Conservation (phyloP, 2,888 invertebrate genomes). For the Dexiosoma caninum region DNA sequence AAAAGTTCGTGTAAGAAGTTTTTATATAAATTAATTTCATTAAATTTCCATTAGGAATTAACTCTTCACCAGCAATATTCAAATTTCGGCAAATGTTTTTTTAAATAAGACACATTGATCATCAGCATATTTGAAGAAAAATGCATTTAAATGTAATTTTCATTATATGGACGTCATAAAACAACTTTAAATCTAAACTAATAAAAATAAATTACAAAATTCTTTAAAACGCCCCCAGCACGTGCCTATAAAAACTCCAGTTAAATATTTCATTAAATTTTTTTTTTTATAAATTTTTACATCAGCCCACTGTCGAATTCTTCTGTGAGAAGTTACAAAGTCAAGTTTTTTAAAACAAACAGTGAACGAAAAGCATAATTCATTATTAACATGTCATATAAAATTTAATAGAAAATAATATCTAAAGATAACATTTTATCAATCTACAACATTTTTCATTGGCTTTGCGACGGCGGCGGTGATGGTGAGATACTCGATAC, state of each 20-base stretch:
- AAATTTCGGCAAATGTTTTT: too few relatives aligned
- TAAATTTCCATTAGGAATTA: too few relatives aligned
- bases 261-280: slow-evolving; percentile 28
- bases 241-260: slow-evolving; percentile 56
- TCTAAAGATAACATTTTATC: slow-evolving; percentile 73
- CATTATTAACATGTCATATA: slow-evolving; percentile 74
- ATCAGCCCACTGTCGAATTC: background rate
- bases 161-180: too few relatives aligned
- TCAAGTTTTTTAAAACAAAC: slow-evolving; percentile 35
- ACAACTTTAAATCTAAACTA: slow-evolving; percentile 14
- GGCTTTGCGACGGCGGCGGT: background rate
- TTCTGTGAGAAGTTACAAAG: slow-evolving; percentile 11
- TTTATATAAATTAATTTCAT: background rate
- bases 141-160: too few relatives aligned
- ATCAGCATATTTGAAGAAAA: too few relatives aligned
- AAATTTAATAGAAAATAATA: slow-evolving; percentile 49
- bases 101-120: too few relatives aligned
- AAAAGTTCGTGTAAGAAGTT: too few relatives aligned
- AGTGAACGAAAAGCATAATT: slow-evolving; percentile 48
- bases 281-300: background rate
- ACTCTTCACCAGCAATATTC: too few relatives aligned
- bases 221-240: slow-evolving; percentile 52
- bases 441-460: slow-evolving; percentile 54
- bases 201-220: slow-evolving; percentile 55
- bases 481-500: background rate